These are phyloP conservation scores for Poecilus cupreus DNA, from an alignment of 2,888 invertebrate genomes.

Conservation along the genomic window DNA sequence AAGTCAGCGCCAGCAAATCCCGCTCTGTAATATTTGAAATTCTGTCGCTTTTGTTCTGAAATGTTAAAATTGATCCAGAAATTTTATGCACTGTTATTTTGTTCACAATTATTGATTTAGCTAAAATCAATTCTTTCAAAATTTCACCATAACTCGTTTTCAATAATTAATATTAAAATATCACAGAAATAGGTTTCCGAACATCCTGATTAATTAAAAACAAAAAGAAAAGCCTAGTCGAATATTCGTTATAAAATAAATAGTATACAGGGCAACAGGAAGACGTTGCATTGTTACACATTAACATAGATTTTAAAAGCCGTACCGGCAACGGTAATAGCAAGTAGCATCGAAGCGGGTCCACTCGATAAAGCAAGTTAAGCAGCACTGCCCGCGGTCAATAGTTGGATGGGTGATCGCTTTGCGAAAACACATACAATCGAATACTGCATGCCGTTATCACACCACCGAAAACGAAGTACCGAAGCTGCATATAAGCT, in stretches of 20 bases:
- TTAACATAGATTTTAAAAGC: too few species aligned
- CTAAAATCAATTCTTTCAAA: not conserved
- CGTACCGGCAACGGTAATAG: too few species aligned
- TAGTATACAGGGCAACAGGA: too few species aligned
- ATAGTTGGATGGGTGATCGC: too few species aligned
- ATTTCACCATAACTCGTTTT: not conserved
- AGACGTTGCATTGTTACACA: too few species aligned
- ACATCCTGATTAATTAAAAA: not conserved
- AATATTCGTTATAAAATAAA: not conserved
- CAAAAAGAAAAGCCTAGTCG: not conserved
- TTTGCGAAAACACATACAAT: too few species aligned
- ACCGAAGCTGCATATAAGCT: too few species aligned
- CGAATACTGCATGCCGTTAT: too few species aligned
- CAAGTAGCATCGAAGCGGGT: too few species aligned
- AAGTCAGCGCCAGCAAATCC: not conserved
- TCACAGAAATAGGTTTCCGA: not conserved
- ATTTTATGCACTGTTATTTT: not conserved
- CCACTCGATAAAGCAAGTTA: too few species aligned
- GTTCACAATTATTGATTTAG: not conserved
- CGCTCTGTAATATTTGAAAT: not conserved
- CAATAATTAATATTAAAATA: not conserved
- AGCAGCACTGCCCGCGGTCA: too few species aligned
- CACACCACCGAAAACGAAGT: too few species aligned
- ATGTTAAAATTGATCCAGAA: not conserved
- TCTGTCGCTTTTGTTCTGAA: not conserved